Evolutionary conservation across 2,888 invertebrate species (phyloP).

Genomic region (Dolichopus griseipennis): DNA sequence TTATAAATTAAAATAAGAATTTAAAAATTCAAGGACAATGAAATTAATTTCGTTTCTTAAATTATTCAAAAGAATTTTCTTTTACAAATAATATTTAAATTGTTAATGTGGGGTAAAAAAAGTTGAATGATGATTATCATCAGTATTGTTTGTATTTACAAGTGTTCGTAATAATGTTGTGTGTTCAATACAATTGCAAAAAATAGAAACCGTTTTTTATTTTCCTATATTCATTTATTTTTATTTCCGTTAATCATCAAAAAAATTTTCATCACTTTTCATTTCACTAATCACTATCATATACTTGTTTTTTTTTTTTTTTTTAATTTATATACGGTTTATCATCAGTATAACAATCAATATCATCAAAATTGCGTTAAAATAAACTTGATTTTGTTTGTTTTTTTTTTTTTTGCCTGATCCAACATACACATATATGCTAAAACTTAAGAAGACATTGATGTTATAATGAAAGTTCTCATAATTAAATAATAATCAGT

Average conservation of each 20-base stretch:
- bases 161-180: no score
- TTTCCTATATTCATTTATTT: no score
- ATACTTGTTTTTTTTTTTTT: no score
- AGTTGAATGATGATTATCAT: no score
- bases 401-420: background rate
- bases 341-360: background rate
- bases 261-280: no score
- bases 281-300: no score
- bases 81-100: background rate
- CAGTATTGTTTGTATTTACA: no score
- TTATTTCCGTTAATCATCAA: no score
- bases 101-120: background rate
- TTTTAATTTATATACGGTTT: no score
- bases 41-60: no score
- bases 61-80: background rate
- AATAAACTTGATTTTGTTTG: background rate
- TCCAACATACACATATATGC: background rate
- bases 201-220: no score
- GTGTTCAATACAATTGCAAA: no score
- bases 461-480: background rate
- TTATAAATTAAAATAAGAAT: background rate
- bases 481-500: background rate
- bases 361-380: background rate
- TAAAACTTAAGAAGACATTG: background rate
- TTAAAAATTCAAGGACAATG: background rate